Evolutionary conservation across 2,797 vertebrate species (phyloP), one percentile per base, ranked within the genome.

Genomic region (Scarus forsteni): DNA sequence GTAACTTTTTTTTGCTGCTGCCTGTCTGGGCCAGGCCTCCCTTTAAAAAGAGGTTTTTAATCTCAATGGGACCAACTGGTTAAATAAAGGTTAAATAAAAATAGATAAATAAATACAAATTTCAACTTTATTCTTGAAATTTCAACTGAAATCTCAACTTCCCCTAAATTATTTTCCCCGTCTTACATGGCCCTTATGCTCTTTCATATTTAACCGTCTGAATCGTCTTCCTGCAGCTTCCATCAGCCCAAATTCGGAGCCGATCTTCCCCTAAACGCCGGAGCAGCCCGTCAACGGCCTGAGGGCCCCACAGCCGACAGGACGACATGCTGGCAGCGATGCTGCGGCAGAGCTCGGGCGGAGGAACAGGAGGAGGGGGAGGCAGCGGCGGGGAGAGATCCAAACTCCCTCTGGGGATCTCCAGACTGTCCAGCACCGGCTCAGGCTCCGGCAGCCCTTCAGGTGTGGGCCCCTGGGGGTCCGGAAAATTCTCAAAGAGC

Each of bases 401-500:
- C 90, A 97, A 95, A 84, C 93, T 93, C 79, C 90, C 93, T 76
- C 87, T 95, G 64, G 94, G 95, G 56, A 93, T 96, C 83, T 86
- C 95, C 64, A 80, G 94, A n/a, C 88, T 97, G 62, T 96, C 96
- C 70, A 92, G 93, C 88, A 94, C 96, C 66, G 85, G 87, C 49
- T 9, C 63, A 48, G 75, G 81, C 19, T 81, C 85, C 0, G 39
- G 69, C 0, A 46, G 74, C 49, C 63, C 76, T 0, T 7, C 56
- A 0, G 48, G 40, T 11, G 11, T 11, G 14, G 79, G 70, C 18
- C 57, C 85, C 1, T 88, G 92, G 91, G 91, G 81, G 86, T 93
- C 95, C 84, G 94, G 95, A 65, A 92, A 94, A 75, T 85, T 86
- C 70, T 87, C 87, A 69, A 96, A 95, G 84, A 94, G 93, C 44